phyloP scores from a whole-genome alignment of 2,888 invertebrate species.

The Drosophila kambysellisi region DNA sequence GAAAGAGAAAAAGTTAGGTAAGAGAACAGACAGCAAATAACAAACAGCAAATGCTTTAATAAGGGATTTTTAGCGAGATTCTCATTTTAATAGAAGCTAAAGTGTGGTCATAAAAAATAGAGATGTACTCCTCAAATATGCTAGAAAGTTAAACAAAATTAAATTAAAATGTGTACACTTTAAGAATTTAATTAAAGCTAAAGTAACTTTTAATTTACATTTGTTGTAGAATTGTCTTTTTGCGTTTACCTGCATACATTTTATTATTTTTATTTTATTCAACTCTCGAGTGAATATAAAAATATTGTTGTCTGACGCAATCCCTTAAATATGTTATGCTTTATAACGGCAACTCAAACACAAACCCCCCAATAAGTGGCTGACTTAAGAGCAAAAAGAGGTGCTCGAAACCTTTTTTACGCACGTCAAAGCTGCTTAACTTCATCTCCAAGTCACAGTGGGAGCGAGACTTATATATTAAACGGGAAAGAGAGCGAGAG shows the following conservation, averaged over 20 bases:
- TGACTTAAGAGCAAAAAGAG: slow-evolving; percentile 16
- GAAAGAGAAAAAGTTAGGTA: not conserved
- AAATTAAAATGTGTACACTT: not conserved
- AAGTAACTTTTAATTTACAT: not conserved
- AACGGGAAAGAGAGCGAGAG: not conserved
- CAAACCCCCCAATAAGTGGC: not conserved
- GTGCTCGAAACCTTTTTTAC: slow-evolving; percentile 49
- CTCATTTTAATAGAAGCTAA: not conserved
- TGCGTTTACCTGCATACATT: not conserved
- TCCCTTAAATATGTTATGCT: slow-evolving; percentile 11
- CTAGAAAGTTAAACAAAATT: not conserved
- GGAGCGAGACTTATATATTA: not conserved
- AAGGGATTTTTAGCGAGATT: not conserved
- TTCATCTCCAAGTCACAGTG: slow-evolving; percentile 10
- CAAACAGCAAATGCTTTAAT: slow-evolving; percentile 6
- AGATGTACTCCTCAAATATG: not conserved
- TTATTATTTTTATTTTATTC: not conserved
- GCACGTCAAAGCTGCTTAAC: slow-evolving; percentile 45
- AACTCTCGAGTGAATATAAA: slow-evolving; percentile 2
- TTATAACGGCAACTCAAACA: slow-evolving; percentile 10
- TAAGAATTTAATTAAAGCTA: not conserved
- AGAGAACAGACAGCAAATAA: not conserved
- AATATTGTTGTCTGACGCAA: slow-evolving; percentile 20
- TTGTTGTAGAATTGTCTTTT: not conserved
- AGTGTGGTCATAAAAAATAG: not conserved